phyloP scores from a whole-genome alignment of 2,888 invertebrate species.

The Macrostomum cliftonense region DNA sequence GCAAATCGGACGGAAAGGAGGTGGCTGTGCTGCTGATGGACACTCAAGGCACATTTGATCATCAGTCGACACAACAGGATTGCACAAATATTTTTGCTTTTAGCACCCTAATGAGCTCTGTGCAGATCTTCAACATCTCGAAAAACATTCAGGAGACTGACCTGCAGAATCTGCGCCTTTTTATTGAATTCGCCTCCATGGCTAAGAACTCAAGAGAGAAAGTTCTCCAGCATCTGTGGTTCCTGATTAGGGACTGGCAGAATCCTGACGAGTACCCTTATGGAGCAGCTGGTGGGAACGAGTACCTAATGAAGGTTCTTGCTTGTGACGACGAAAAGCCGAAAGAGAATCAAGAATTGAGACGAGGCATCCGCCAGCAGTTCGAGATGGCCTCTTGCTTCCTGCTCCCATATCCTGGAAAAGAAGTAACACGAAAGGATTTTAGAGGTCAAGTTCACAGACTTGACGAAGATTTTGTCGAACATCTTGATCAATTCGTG shows the following conservation, averaged over 20 bases:
- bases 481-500: conserved; percentile 61
- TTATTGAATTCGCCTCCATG: conserved; percentile 90
- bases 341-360: conserved; percentile 72
- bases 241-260: conserved; percentile 61
- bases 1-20: conserved; percentile 40
- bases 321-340: conserved; percentile 55
- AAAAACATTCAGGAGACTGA: conserved; percentile 96
- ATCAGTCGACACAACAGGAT: conserved; percentile 84
- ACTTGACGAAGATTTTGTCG: conserved; percentile 78
- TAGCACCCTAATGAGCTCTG: conserved; percentile 90
- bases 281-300: conserved; percentile 68
- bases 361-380: conserved; percentile 84
- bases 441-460: conserved; percentile 83
- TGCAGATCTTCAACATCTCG: conserved; percentile 71
- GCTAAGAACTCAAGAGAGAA: conserved; percentile 73
- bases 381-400: conserved; percentile 88
- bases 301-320: conserved; percentile 63
- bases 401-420: conserved; percentile 93
- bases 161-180: conserved; percentile 69
- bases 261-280: conserved; percentile 79
- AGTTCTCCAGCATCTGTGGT: conserved; percentile 44
- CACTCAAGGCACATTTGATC: conserved; percentile 82
- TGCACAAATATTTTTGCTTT: conserved; percentile 94
- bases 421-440: conserved; percentile 82
- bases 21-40: conserved; percentile 75